phyloP scores from a whole-genome alignment of 2,888 invertebrate genomes.

The Resseliella maxima region DNA sequence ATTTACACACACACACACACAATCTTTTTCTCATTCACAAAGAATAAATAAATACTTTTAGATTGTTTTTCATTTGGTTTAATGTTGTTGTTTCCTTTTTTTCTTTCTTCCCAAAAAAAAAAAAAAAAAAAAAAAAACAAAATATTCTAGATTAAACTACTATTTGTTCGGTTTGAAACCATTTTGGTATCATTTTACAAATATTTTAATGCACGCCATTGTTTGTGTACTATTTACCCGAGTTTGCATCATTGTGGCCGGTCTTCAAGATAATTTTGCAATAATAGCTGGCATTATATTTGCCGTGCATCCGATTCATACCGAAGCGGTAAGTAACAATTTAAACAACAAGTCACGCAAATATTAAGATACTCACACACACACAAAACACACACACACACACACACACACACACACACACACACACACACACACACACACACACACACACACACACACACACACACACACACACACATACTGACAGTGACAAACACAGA shows the following conservation, averaged over 20 bases:
- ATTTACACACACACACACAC: no score
- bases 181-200: conserved; percentile 84
- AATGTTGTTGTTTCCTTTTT: conserved; percentile 51
- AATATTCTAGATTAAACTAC: conserved; percentile 78
- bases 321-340: conserved; percentile 82
- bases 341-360: not conserved
- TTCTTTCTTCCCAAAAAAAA: conserved; percentile 62
- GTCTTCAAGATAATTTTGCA: conserved; percentile 74
- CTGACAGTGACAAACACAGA: no score
- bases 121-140: no score
- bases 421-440: not conserved
- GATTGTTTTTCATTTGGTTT: no score
- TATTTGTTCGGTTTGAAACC: conserved; percentile 77
- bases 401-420: not conserved
- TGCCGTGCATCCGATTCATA: conserved; percentile 88
- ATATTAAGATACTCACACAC: not conserved
- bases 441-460: no score
- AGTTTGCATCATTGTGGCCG: conserved; percentile 75
- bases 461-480: no score
- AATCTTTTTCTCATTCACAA: no score
- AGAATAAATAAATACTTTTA: conserved; percentile 53
- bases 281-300: conserved; percentile 81
- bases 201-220: conserved; percentile 79
- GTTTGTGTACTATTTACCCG: conserved; percentile 80
- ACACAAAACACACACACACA: not conserved